These are phyloP conservation scores for Pseudanteris insignis DNA, from an alignment of 2,888 invertebrate genomes.

Conservation along the genomic window DNA sequence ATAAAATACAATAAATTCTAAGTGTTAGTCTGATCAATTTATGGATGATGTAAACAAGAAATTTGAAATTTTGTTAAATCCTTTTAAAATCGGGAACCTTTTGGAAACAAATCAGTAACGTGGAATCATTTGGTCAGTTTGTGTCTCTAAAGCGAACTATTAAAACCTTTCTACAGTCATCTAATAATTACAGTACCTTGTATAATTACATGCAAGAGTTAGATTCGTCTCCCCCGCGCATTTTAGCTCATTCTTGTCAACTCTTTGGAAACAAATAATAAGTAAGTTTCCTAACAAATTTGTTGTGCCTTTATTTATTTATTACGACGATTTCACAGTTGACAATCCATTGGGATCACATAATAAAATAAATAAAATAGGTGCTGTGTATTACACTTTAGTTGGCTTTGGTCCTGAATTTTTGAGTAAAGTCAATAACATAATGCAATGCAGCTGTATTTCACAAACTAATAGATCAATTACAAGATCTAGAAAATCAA, in stretches of 20 bases:
- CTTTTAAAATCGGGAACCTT: not conserved
- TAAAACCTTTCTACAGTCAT: not conserved
- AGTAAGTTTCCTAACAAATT: constrained; percentile 7
- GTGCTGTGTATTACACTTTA: too few species aligned
- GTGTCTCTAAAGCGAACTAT: constrained; percentile 2
- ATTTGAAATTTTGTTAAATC: not conserved
- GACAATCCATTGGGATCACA: constrained; percentile 20
- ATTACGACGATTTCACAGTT: constrained; percentile 27
- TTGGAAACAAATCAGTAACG: constrained; percentile 1
- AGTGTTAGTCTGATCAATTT: not conserved
- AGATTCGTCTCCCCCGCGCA: not conserved
- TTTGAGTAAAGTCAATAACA: constrained; percentile 6
- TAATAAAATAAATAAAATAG: constrained; percentile 10
- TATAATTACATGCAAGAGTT: constrained; percentile 2
- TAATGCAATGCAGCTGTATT: constrained; percentile 1
- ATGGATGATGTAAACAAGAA: not conserved
- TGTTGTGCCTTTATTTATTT: constrained; percentile 14
- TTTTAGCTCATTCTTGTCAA: constrained; percentile 14
- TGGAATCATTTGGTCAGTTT: constrained; percentile 2
- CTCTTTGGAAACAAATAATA: constrained; percentile 11
- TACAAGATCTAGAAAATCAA: constrained; percentile 13
- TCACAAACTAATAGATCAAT: constrained; percentile 6
- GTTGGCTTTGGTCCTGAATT: constrained; percentile 4
- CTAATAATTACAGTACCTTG: constrained; percentile 1
- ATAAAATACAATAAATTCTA: not conserved